A percentile compares a stretch with the other conserved stretches of the same genome.
Evolutionary conservation across 1,140 invertebrate species (phyloP).

Genomic region (Polyergus mexicanus): DNA sequence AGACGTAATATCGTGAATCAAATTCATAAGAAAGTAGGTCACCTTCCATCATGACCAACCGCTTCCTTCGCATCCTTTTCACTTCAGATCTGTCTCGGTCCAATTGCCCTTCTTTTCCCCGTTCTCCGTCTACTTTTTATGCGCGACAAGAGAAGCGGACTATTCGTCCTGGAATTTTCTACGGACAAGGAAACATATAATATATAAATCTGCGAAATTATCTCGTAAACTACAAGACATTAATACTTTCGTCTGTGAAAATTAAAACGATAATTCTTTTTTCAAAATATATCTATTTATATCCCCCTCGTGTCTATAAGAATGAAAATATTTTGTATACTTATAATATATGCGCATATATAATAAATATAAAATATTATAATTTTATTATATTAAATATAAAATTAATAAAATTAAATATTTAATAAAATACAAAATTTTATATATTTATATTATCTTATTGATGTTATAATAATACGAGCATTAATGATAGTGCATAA

Average conservation of each 20-base stretch:
- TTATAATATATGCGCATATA: too few relatives aligned
- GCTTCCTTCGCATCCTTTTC: constrained; percentile 69
- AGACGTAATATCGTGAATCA: constrained; percentile 78
- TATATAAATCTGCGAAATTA: constrained; percentile 80
- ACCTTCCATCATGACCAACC: constrained; percentile 67
- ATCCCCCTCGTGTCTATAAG: background rate
- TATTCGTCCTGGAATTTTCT: constrained; percentile 71
- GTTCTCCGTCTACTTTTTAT: constrained; percentile 71
- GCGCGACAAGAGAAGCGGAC: constrained; percentile 51
- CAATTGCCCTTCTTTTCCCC: background rate
- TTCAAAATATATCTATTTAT: background rate
- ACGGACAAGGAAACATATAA: constrained; percentile 75
- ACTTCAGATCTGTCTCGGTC: constrained; percentile 62
- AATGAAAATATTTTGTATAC: background rate
- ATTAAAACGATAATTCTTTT: constrained; percentile 30
- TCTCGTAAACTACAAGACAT: constrained; percentile 67
- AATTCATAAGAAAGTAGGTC: constrained; percentile 78
- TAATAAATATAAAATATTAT: background rate
- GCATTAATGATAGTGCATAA: constrained; percentile 41
- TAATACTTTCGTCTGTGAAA: constrained; percentile 52
- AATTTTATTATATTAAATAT: background rate
- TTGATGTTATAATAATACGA: constrained; percentile 40
- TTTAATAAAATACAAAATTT: background rate
- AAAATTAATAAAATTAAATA: too few relatives aligned
- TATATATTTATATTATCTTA: background rate